Evolutionary conservation across 2,113 vertebrate genomes (phyloP).

Genomic region (Mirza zaza): DNA sequence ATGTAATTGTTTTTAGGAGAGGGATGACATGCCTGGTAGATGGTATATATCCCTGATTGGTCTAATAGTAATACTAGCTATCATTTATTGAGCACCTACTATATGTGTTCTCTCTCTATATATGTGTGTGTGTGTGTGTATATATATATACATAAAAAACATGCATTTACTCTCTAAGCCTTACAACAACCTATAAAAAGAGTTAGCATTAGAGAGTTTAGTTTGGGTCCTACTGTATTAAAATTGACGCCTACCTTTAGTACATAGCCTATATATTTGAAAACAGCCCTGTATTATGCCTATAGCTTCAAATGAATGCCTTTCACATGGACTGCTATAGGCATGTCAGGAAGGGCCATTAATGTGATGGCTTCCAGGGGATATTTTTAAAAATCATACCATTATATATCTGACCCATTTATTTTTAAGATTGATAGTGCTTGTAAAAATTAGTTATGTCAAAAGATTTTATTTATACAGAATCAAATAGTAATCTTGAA

Average conservation of each 20-base stretch:
- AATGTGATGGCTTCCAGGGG: not conserved
- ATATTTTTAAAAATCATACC: constrained; percentile 8
- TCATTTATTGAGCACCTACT: constrained; percentile 30
- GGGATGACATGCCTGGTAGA: constrained; percentile 8
- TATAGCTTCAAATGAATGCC: constrained; percentile 25
- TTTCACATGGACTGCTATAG: not conserved
- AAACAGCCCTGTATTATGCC: not conserved
- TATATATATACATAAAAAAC: too few relatives aligned
- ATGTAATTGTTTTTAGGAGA: constrained; percentile 35
- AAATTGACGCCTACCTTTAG: constrained; percentile 18
- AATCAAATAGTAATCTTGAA: not conserved
- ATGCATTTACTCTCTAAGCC: constrained; percentile 31
- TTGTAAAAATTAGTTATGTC: constrained; percentile 40
- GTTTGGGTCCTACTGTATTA: not conserved
- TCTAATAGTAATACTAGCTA: constrained; percentile 33
- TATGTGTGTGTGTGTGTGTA: too few relatives aligned
- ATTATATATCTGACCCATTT: constrained; percentile 30
- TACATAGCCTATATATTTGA: not conserved
- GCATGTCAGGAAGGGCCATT: not conserved
- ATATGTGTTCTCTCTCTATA: not conserved
- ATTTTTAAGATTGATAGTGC: constrained; percentile 46
- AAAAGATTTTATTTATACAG: constrained; percentile 38
- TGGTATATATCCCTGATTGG: not conserved
- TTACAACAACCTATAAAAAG: constrained; percentile 24
- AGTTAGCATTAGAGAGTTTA: constrained; percentile 40